Base-by-base conservation (phyloP, 2,113 vertebrate genomes). In the Sterrhoptilus dennistouni region DNA sequence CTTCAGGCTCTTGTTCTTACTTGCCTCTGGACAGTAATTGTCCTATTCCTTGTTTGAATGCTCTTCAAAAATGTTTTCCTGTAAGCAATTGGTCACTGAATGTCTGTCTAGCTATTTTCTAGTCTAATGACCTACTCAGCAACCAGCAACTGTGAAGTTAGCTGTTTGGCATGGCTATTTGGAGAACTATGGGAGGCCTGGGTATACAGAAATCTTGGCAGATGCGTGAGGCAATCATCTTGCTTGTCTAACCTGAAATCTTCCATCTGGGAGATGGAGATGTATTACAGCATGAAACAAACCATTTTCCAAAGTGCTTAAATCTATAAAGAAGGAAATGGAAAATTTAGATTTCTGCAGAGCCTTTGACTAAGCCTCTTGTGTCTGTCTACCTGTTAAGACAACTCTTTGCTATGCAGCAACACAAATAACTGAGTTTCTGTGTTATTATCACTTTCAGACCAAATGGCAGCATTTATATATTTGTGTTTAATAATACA, bases 401-500 rank as follows among this genome's bases (percentile, higher is more conserved):
- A 94, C 49, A 91, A 20, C 31, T 78, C 63, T 80, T 88, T 40
- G 64, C 50, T 90, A 5, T 40, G 38, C 42, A 83, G 68, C 79
- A 70, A 53, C 29, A 81, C 71, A 94, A 80, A 60, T 69, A 75
- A 53, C 61, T 33, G 57, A 49, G 52, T 85, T 94, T 89, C 69
- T 91, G 2, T 74, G 63, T 78, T 80, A 17, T 94, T 66, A 44
- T 70, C 53, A 15, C 94, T 90, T 94, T 90, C 72, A 92, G 86
- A 84, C 61, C 66, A 92, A 96, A 93, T 52, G 65, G 65, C 64
- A 93, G 66, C 49, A 49, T 95, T 95, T 96, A 88, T 93, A 24
- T 88, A 71, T 88, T 96, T 95, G 76, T 81, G 66, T 89, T 92
- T 95, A 92, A 92, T 96, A 96, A 87, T 72, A 91, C 8, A 89